Evolutionary conservation across 2,888 invertebrate genomes (phyloP).

Genomic region (Pammene fasciana): DNA sequence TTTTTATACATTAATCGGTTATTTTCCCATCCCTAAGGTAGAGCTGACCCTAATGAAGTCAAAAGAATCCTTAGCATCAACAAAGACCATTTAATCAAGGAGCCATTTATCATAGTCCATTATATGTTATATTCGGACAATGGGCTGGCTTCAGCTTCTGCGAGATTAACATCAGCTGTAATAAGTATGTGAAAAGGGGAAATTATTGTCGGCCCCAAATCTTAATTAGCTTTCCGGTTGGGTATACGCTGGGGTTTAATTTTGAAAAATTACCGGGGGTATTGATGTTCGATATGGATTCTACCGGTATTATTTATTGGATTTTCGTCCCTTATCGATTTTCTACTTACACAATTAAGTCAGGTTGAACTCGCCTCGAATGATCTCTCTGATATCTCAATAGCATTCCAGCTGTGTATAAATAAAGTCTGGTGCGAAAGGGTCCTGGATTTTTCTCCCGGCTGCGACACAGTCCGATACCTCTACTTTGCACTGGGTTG

Average conservation of each 20-base stretch:
- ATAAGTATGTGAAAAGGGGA: constrained; percentile 59
- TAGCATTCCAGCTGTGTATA: too few species aligned
- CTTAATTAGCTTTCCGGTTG: constrained; percentile 59
- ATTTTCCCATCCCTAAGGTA: too few species aligned
- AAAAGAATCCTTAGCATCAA: constrained; percentile 22
- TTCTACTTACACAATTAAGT: too few species aligned
- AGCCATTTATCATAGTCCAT: constrained; percentile 59
- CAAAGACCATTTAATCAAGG: constrained; percentile 49
- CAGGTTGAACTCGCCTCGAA: too few species aligned
- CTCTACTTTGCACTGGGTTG: too few species aligned
- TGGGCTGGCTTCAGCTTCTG: constrained; percentile 52
- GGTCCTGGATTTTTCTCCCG: too few species aligned
- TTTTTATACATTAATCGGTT: too few species aligned
- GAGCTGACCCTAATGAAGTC: constrained; percentile 22
- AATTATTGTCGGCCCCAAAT: constrained; percentile 50
- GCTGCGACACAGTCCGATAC: too few species aligned
- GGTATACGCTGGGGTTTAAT: constrained; percentile 33
- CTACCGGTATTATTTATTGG: constrained; percentile 1
- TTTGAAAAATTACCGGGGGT: constrained; percentile 19
- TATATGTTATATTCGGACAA: constrained; percentile 54
- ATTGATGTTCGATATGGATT: neutral
- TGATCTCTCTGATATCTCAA: too few species aligned
- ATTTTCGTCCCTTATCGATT: neutral
- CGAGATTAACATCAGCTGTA: constrained; percentile 64
- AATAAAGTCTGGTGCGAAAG: too few species aligned